Evolutionary conservation across 2,888 invertebrate genomes (phyloP).

Genomic region (Pyrrhosoma nymphula): DNA sequence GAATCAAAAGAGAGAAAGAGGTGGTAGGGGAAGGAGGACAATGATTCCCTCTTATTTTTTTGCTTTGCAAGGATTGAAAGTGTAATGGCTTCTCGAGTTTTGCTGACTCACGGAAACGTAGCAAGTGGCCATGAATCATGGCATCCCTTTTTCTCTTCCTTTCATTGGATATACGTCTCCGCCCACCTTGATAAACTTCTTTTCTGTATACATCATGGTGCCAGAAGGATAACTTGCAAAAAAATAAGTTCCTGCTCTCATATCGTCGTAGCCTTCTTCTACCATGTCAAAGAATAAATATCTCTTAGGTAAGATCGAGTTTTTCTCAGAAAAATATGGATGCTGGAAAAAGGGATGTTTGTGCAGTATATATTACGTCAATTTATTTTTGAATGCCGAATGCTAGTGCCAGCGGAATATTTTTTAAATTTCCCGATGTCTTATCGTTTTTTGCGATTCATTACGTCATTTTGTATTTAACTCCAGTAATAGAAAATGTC

Average conservation of each 20-base stretch:
- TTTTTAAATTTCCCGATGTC: too few relatives aligned
- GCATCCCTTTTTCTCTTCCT: background rate
- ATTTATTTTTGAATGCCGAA: too few relatives aligned
- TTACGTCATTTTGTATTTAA: too few relatives aligned
- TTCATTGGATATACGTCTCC: background rate
- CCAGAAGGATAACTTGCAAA: background rate
- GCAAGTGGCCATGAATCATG: constrained; percentile 11
- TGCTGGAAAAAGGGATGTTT: too few relatives aligned
- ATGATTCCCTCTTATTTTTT: background rate
- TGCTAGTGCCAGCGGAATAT: too few relatives aligned
- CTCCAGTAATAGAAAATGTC: too few relatives aligned
- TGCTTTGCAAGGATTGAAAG: background rate
- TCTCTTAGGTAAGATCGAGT: background rate
- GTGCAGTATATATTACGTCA: too few relatives aligned
- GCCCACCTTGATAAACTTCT: background rate
- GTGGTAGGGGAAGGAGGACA: background rate
- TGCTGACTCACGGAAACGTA: constrained; percentile 27
- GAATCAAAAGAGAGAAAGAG: constrained; percentile 4
- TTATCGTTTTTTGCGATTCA: too few relatives aligned
- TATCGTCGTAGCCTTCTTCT: background rate
- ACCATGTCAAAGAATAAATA: background rate
- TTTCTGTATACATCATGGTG: background rate
- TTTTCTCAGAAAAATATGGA: background rate
- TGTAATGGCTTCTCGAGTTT: constrained; percentile 9
- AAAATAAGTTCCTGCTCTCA: background rate